Evolutionary conservation across 2,113 vertebrate species (phyloP), one percentile per base, ranked within the genome.

Genomic region (Entosphenus tridentatus): DNA sequence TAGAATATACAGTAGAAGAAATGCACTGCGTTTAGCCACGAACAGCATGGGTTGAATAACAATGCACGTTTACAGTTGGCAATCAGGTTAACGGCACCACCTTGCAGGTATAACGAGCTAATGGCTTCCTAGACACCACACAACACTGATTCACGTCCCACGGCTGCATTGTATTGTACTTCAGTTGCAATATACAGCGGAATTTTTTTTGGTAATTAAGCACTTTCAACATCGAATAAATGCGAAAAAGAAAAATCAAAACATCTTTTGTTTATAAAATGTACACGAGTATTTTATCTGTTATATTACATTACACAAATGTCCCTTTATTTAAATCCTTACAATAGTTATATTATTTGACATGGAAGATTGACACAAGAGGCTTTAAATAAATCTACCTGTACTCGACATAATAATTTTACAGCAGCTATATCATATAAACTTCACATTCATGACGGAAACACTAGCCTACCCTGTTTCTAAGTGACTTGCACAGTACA

Each of bases 151-250:
- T 21, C n/a, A 65, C 62, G 21, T 16, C 21, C n/a, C n/a, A 65
- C 62, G 62, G 62, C 62, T 21, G 10, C 21, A 65, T 65, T 21
- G 62, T 65, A 65, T 65, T 65, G n/a, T 21, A 21, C 21, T n/a
- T 65, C 21, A 16, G 39, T 16, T 65, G 62, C 62, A 65, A 65
- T 65, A 16, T 65, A 65, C 62, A 65, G 62, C 62, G 10, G 21
- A 16, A n/a, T 21, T 65, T 65, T 65, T 65, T 65, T 65, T 65
- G 62, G 62, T 65, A 65, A 65, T 65, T 65, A 65, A 21, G 62
- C 62, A 65, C n/a, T 65, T 65, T 8, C n/a, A 65, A 65, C 62
- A 65, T 65, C n/a, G n/a, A 65, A 65, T 65, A 16, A 65, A 16
- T 65, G 21, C 21, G 8, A 11, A 21, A 16, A 9, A 65, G 21